These are phyloP conservation scores for Actenoides lindsayi DNA, from an alignment of 2,113 vertebrate species.

Conservation along the genomic window DNA sequence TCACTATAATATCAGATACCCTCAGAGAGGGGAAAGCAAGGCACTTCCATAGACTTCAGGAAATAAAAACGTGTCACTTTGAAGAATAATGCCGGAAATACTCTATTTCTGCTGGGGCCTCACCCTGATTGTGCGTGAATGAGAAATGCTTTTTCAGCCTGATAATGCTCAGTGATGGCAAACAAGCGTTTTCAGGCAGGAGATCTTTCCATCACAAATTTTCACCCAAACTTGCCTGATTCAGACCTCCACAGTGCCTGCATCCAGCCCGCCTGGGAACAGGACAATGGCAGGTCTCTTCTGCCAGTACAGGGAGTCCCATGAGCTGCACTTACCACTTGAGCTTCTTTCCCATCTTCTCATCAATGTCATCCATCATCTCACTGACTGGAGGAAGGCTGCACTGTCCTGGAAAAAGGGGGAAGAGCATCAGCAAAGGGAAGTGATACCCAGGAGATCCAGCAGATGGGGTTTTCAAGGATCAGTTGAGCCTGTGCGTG, in stretches of 20 bases:
- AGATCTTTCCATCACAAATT: background rate
- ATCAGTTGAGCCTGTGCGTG: background rate
- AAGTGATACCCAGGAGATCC: background rate
- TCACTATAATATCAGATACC: background rate
- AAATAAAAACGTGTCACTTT: background rate
- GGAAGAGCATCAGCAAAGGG: background rate
- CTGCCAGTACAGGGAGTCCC: background rate
- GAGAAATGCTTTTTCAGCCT: background rate
- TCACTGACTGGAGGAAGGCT: constrained; percentile 71
- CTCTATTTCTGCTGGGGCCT: background rate
- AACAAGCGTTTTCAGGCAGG: background rate
- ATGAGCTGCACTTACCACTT: constrained; percentile 64
- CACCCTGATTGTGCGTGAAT: background rate
- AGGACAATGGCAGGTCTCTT: background rate
- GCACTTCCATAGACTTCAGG: background rate
- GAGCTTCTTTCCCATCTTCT: constrained; percentile 72
- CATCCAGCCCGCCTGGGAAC: background rate
- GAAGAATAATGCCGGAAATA: background rate
- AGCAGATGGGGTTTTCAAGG: background rate
- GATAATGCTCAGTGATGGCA: background rate
- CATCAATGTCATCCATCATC: constrained; percentile 80
- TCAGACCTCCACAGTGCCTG: background rate
- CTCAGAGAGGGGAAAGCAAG: background rate
- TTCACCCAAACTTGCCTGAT: background rate
- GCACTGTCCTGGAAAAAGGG: constrained; percentile 70